phyloP scores from a whole-genome alignment of 1,140 invertebrate species.

The Drosophila serrata region DNA sequence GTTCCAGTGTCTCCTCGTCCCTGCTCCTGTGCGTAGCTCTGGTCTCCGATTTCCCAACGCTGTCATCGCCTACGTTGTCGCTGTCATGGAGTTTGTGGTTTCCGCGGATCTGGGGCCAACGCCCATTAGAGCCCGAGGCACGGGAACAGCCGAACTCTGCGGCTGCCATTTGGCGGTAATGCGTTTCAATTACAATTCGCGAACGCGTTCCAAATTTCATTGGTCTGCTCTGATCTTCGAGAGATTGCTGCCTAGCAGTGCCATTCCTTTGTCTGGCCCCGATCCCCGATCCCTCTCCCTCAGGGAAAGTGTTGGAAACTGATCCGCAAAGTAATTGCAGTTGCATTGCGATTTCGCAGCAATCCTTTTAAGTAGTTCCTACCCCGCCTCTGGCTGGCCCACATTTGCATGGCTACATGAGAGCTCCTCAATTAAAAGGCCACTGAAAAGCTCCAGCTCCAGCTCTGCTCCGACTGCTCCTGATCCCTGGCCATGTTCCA shows the following conservation, averaged over 20 bases:
- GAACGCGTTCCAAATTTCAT: conserved; percentile 68
- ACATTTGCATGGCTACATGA: conserved; percentile 73
- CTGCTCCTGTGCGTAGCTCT: conserved; percentile 30
- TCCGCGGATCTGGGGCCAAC: conserved; percentile 59
- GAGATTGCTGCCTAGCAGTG: conserved; percentile 35
- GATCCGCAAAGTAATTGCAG: conserved; percentile 71
- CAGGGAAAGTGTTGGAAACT: conserved; percentile 73
- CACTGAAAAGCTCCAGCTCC: conserved; percentile 29
- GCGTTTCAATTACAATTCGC: conserved; percentile 76
- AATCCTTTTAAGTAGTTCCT: conserved; percentile 63
- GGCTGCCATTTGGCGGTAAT: conserved; percentile 66
- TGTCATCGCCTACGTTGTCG: conserved; percentile 77
- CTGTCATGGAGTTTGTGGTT: conserved; percentile 35
- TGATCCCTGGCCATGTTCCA: conserved; percentile 70
- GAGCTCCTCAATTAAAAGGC: conserved; percentile 75
- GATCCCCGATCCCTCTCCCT: conserved; percentile 8
- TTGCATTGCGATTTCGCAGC: conserved; percentile 9
- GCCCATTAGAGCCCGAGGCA: conserved; percentile 64
- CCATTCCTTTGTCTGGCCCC: conserved; percentile 22
- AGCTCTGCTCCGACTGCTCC: conserved; percentile 14
- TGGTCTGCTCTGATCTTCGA: conserved; percentile 56
- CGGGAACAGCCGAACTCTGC: conserved; percentile 27
- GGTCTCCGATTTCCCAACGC: conserved; percentile 63
- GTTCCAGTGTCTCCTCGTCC: conserved; percentile 1
- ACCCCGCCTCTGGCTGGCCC: conserved; percentile 45